Evolutionary conservation across 2,797 vertebrate species (phyloP).

Genomic region (Anguilla megastoma): DNA sequence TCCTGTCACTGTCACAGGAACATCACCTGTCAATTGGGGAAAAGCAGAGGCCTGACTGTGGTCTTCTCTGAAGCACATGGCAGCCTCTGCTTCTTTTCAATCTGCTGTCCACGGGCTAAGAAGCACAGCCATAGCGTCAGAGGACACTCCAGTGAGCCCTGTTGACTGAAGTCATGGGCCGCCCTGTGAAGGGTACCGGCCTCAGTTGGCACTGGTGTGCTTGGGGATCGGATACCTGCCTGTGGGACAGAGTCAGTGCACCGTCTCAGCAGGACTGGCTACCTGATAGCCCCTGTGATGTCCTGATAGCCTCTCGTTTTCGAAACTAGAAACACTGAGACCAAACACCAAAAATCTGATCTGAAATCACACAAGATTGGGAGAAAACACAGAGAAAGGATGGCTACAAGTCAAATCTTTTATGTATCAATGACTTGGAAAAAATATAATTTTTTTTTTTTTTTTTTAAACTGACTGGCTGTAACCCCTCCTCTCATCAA

Average conservation of each 20-base stretch:
- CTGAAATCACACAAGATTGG: not conserved
- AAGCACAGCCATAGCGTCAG: not conserved
- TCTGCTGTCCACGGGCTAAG: not conserved
- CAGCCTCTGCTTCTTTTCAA: not conserved
- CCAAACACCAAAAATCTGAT: not conserved
- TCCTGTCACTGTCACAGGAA: not conserved
- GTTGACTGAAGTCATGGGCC: not conserved
- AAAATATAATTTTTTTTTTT: not conserved
- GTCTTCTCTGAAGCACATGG: not conserved
- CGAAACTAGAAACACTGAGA: not conserved
- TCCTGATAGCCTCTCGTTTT: not conserved
- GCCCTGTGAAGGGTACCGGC: not conserved
- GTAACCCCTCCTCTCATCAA: constrained; percentile 26
- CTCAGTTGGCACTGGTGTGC: not conserved
- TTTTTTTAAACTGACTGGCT: not conserved
- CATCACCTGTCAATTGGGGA: not conserved
- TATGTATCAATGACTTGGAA: not conserved
- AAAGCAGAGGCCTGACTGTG: not conserved
- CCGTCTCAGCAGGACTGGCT: not conserved
- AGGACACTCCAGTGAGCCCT: not conserved
- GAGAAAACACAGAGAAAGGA: not conserved
- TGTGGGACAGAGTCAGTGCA: not conserved
- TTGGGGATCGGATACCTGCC: not conserved
- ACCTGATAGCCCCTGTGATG: not conserved
- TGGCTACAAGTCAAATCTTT: not conserved